Conservation (phyloP, 2,113 vertebrate genomes). For the Nyctereutes procyonoides region DNA sequence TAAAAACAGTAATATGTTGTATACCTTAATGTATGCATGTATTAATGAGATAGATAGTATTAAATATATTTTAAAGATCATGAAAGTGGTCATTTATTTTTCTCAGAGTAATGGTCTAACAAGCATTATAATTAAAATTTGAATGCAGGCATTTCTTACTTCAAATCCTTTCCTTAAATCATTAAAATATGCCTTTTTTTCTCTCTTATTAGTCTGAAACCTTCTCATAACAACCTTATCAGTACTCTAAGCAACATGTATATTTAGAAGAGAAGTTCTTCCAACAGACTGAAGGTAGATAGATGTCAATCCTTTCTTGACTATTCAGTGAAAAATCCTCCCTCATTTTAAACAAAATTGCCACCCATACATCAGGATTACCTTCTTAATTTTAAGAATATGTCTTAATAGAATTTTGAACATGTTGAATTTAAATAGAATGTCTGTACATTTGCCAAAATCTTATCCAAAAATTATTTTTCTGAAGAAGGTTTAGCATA, state of each 20-base stretch:
- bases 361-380: not conserved
- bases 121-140: not conserved
- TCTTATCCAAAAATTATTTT: slow-evolving; percentile 4
- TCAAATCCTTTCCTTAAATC: not conserved
- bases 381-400: not conserved
- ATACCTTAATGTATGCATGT: no score
- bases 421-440: not conserved
- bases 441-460: slow-evolving; percentile 29
- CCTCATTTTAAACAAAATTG: not conserved
- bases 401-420: not conserved
- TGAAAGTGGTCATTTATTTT: not conserved
- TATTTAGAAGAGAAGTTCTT: not conserved
- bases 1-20: not conserved
- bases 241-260: not conserved
- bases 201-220: not conserved
- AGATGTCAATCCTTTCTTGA: not conserved
- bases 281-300: not conserved
- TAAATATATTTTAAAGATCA: not conserved
- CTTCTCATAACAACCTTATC: not conserved
- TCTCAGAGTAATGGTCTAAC: not conserved
- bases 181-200: not conserved
- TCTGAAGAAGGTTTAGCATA: not conserved
- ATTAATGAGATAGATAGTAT: not conserved
- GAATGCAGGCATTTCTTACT: not conserved
- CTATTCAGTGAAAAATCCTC: not conserved